Conservation (phyloP, 2,888 invertebrate species). For the Dichetophora obliterata region DNA sequence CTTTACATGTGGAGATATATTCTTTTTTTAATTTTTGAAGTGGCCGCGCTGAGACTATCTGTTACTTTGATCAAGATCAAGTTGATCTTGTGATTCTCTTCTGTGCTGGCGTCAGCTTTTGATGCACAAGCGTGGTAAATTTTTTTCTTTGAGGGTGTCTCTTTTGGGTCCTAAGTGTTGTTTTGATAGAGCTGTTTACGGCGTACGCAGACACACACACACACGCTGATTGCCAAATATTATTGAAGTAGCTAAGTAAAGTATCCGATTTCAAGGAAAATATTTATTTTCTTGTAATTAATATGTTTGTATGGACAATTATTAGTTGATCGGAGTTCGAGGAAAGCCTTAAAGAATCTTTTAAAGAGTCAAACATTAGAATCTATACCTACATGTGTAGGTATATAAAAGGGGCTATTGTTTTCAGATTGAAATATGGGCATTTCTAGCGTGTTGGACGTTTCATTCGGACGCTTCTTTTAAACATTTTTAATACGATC, state of each 20-base stretch:
- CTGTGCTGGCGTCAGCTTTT: conserved; percentile 19
- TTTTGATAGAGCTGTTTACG: conserved; percentile 38
- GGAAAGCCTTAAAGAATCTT: too few relatives aligned
- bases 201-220: neutral
- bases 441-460: too few relatives aligned
- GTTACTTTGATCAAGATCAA: conserved; percentile 13
- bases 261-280: conserved; percentile 11
- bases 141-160: neutral
- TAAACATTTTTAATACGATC: too few relatives aligned
- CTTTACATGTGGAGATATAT: neutral
- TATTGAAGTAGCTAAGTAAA: neutral
- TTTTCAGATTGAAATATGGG: too few relatives aligned
- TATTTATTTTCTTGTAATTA: conserved; percentile 16
- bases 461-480: too few relatives aligned
- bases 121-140: conserved; percentile 23
- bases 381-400: too few relatives aligned
- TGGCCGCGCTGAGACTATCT: conserved; percentile 16
- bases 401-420: too few relatives aligned
- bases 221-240: neutral
- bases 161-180: conserved; percentile 25
- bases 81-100: conserved; percentile 3
- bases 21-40: conserved; percentile 26
- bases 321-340: neutral
- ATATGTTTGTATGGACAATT: neutral
- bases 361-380: too few relatives aligned